Evolutionary conservation across 2,113 vertebrate genomes (phyloP), one percentile per base, ranked within the genome.

Genomic region (Synodontis membranacea): DNA sequence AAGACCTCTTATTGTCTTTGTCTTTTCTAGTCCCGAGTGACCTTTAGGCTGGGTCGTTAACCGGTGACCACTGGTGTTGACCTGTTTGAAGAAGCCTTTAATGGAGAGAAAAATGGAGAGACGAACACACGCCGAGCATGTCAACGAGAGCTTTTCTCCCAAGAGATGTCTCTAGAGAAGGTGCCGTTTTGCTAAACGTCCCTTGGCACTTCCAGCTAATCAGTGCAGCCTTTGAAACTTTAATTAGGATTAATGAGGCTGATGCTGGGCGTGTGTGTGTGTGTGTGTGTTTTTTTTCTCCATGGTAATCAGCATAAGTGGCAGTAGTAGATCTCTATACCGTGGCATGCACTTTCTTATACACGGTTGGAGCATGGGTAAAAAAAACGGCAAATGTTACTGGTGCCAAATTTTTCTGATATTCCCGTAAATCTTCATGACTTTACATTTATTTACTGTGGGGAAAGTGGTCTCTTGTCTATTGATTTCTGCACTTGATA

Each of bases 221-320:
- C 91, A 89, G 90, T 88, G 72, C 75, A 68, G 86, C 90, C 89
- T 91, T 85, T 84, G 79, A 84, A 84, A 79, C 75, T 42, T 80
- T 84, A 83, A 89, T 90, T 88, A 88, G 84, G 85, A 86, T 85
- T 87, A 88, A 86, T 64, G 72, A 85, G 64, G 62, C 64, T 72
- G 48, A 70, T 39, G 39, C 23, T 42, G 31, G n/a, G 56, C 8
- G 11, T 79, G 31, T 34, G 74, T 75, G 44, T 52, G 44, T 37
- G 17, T 66, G 31, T n/a, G 19, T n/a, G 1, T 34, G 3, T 31
- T 46, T 25, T 58, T 70, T 58, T 82, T 48, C 39, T 10, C 21
- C 44, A 78, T 82, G 80, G 28, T 82, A 82, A 86, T 80, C 52
- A 85, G 84, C 8, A 9, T 28, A 79, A 84, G 42, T 62, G 54